phyloP scores from a whole-genome alignment of 2,113 vertebrate genomes.

The Neomonachus schauinslandi region DNA sequence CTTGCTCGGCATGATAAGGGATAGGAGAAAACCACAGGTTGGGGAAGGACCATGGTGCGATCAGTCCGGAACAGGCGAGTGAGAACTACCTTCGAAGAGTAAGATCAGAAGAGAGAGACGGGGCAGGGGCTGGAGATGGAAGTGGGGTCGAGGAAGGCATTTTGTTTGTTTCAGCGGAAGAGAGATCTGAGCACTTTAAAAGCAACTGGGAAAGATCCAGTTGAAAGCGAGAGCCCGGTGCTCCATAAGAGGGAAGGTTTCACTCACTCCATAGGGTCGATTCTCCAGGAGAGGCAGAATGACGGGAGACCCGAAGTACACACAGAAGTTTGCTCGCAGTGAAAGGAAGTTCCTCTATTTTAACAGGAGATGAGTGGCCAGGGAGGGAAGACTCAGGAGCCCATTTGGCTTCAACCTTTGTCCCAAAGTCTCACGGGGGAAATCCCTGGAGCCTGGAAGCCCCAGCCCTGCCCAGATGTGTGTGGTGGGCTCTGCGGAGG shows the following conservation, averaged over 20 bases:
- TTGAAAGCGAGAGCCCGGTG: not conserved
- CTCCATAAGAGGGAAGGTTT: not conserved
- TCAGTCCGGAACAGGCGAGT: not conserved
- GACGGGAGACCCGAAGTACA: not conserved
- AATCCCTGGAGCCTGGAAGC: not conserved
- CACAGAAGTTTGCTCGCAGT: not conserved
- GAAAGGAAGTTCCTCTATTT: not conserved
- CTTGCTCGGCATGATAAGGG: not conserved
- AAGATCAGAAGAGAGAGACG: not conserved
- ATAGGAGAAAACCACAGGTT: not conserved
- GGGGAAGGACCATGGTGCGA: not conserved
- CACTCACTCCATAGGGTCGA: not conserved
- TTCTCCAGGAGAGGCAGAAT: not conserved
- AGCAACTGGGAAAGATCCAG: not conserved
- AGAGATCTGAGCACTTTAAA: constrained; percentile 14
- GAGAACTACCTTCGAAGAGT: not conserved
- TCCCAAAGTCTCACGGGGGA: not conserved
- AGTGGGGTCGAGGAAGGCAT: not conserved
- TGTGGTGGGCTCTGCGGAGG: not conserved
- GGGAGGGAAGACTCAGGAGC: not conserved
- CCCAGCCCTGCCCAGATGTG: not conserved
- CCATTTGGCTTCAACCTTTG: not conserved
- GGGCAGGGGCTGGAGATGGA: not conserved
- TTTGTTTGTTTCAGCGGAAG: not conserved
- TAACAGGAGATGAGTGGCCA: not conserved